Evolutionary conservation across 1,140 invertebrate species (phyloP).

Genomic region (Zaprionus camerounensis): DNA sequence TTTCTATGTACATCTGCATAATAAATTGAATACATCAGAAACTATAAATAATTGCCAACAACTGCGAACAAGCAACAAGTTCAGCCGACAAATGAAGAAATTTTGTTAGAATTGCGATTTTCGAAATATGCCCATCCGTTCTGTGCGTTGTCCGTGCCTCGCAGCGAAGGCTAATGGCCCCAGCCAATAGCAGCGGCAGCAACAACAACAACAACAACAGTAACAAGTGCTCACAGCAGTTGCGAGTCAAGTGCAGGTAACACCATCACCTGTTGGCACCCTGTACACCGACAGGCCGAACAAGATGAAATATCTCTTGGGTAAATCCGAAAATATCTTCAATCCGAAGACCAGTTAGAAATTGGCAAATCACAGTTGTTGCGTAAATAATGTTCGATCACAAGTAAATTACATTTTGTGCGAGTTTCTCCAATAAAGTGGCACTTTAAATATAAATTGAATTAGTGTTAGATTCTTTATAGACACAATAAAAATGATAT

Average conservation of each 20-base stretch:
- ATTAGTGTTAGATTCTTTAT: neutral
- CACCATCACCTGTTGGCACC: constrained; percentile 37
- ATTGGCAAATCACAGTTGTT: neutral
- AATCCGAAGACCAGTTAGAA: constrained; percentile 19
- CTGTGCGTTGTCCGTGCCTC: constrained; percentile 37
- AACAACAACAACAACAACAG: constrained; percentile 42
- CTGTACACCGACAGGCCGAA: constrained; percentile 33
- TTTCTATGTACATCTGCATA: constrained; percentile 74
- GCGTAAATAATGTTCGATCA: neutral
- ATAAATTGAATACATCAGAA: constrained; percentile 83
- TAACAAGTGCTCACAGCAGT: constrained; percentile 55
- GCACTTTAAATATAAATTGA: neutral
- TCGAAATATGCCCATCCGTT: constrained; percentile 42
- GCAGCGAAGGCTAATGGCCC: constrained; percentile 73
- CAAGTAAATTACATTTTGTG: neutral
- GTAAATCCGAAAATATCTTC: constrained; percentile 37
- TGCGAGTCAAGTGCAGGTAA: constrained; percentile 72
- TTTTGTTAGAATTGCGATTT: constrained; percentile 81
- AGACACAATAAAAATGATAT: too few relatives aligned
- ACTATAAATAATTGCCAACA: constrained; percentile 82
- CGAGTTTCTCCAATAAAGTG: neutral
- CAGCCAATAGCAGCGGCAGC: constrained; percentile 16
- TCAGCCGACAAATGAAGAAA: constrained; percentile 73
- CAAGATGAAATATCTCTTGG: constrained; percentile 13
- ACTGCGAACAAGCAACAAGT: constrained; percentile 69